A percentile compares a stretch with the other conserved stretches of the same genome.
These are phyloP conservation scores for Channa maculata DNA, from an alignment of 2,113 vertebrate species.

Conservation along the genomic window DNA sequence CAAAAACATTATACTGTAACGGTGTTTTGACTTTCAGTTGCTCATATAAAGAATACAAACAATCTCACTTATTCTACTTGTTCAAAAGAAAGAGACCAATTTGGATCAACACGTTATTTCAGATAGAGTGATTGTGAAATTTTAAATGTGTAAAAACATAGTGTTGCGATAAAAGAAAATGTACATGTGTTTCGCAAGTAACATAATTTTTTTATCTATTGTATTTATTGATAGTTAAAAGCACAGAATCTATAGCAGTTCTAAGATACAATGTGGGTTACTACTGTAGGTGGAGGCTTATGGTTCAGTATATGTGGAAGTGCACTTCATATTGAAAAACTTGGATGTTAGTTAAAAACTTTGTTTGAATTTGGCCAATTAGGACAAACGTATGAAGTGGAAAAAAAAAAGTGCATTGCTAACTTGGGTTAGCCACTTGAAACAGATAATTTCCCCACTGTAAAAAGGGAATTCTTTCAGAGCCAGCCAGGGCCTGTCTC, in stretches of 20 bases:
- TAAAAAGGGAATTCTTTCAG: constrained; percentile 71
- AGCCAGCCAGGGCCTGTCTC: constrained; percentile 42
- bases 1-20: too few relatives aligned
- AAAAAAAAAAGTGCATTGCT: constrained; percentile 13
- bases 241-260: constrained; percentile 2
- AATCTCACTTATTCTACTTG: too few relatives aligned
- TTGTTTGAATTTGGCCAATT: constrained; percentile 1
- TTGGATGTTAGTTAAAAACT: background rate
- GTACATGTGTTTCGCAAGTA: background rate
- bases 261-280: constrained; percentile 7
- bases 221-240: background rate
- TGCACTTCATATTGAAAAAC: background rate
- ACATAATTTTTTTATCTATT: background rate
- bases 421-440: constrained; percentile 46
- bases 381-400: background rate
- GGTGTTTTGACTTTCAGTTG: too few relatives aligned
- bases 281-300: background rate
- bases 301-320: too few relatives aligned
- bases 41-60: too few relatives aligned
- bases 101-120: too few relatives aligned
- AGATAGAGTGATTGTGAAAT: too few relatives aligned
- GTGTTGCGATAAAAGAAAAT: background rate
- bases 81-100: too few relatives aligned
- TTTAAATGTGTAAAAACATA: background rate
- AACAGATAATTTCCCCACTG: constrained; percentile 63